Evolutionary conservation across 2,113 vertebrate genomes (phyloP).

Genomic region (Rynchops niger): DNA sequence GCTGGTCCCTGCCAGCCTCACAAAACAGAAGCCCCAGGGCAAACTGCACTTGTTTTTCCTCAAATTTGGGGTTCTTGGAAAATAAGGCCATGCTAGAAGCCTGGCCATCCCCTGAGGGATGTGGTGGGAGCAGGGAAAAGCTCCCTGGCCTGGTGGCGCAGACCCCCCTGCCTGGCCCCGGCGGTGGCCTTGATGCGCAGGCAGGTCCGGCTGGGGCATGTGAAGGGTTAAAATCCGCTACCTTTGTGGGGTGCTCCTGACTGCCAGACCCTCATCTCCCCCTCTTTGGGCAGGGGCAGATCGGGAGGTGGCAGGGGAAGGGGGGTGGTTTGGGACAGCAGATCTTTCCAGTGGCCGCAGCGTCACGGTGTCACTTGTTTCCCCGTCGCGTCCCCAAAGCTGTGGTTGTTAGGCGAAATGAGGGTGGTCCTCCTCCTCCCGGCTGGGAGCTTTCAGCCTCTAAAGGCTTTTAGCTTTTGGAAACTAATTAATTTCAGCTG

Average conservation of each 20-base stretch:
- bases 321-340: accelerated
- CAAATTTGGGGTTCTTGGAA: not conserved
- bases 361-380: accelerated
- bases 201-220: not conserved
- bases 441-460: not conserved
- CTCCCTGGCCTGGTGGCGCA: not conserved
- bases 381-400: accelerated
- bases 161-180: accelerated
- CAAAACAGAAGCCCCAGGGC: not conserved
- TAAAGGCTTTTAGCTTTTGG: not conserved
- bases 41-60: not conserved
- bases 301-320: accelerated
- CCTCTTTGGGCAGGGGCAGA: accelerated
- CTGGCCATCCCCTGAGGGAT: not conserved
- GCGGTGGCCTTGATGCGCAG: accelerated
- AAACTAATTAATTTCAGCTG: not conserved
- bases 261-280: not conserved
- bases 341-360: not conserved
- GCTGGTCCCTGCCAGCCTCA: not conserved
- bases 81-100: accelerated
- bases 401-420: accelerated
- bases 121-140: not conserved
- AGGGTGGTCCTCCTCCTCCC: accelerated
- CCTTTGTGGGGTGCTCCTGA: accelerated
- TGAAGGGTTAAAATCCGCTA: not conserved